A percentile compares a stretch with the other conserved stretches of the same genome.
Evolutionary conservation across 2,113 vertebrate genomes (phyloP).

Genomic region (Murina feae): DNA sequence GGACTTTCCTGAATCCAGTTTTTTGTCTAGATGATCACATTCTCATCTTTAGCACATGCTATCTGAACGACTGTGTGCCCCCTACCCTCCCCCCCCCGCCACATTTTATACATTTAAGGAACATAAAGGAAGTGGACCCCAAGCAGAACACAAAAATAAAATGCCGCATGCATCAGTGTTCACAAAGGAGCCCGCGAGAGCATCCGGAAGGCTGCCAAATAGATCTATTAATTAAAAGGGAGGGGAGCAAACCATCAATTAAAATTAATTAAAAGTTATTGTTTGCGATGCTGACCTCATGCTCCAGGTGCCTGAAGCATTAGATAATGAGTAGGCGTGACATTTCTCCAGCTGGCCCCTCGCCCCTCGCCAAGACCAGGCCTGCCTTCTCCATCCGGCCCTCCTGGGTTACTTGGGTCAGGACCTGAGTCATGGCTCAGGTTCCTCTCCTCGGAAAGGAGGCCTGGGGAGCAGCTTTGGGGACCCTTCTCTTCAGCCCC

Average conservation of each 20-base stretch:
- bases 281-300: constrained; percentile 38
- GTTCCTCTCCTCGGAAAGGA: neutral
- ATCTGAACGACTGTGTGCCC: neutral
- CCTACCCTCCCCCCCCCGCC: too few relatives aligned
- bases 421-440: neutral
- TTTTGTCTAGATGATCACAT: neutral
- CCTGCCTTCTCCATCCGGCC: neutral
- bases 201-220: neutral
- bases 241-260: neutral
- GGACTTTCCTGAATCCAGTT: neutral
- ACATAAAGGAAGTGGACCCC: neutral
- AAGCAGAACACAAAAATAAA: neutral
- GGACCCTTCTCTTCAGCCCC: neutral
- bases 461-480: accelerated
- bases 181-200: neutral
- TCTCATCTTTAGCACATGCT: neutral
- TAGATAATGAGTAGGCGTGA: neutral
- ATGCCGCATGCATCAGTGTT: neutral
- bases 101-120: neutral
- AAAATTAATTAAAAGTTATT: constrained; percentile 21
- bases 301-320: neutral
- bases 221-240: neutral
- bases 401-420: neutral
- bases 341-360: neutral
- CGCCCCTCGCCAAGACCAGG: neutral